A percentile compares a stretch with the other conserved stretches of the same genome.
phyloP scores from a whole-genome alignment of 2,797 vertebrate species.

The Odontamblyopus lacepedii region DNA sequence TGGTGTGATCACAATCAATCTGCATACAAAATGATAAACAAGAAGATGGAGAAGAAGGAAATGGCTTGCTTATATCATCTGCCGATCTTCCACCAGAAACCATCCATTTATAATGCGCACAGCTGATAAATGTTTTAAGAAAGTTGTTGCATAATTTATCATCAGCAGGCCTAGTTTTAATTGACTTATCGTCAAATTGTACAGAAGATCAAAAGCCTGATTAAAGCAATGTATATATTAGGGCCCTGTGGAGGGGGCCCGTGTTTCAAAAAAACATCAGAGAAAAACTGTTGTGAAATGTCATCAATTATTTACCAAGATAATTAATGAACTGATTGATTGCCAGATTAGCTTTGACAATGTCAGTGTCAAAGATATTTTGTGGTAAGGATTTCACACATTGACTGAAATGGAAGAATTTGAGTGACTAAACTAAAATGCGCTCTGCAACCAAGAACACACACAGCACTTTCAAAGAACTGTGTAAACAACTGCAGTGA shows the following conservation, averaged over 20 bases:
- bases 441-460: background rate
- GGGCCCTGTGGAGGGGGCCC: slow-evolving; percentile 59
- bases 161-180: slow-evolving; percentile 81
- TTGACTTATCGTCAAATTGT: slow-evolving; percentile 82
- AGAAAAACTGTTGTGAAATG: slow-evolving; percentile 69
- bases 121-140: slow-evolving; percentile 87
- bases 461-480: background rate
- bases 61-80: slow-evolving; percentile 77
- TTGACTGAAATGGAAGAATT: slow-evolving; percentile 5
- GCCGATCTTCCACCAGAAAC: slow-evolving; percentile 76
- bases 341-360: slow-evolving; percentile 71
- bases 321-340: slow-evolving; percentile 80
- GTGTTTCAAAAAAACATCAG: slow-evolving; percentile 75
- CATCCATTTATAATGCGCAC: slow-evolving; percentile 84
- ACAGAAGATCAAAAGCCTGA: slow-evolving; percentile 80
- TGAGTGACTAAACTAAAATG: background rate
- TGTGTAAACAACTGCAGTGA: background rate
- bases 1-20: slow-evolving; percentile 67
- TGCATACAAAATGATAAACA: slow-evolving; percentile 75
- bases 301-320: slow-evolving; percentile 77
- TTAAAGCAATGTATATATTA: slow-evolving; percentile 82
- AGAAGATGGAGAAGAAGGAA: slow-evolving; percentile 66
- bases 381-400: slow-evolving; percentile 29
- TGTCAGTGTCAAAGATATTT: slow-evolving; percentile 61
- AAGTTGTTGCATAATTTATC: slow-evolving; percentile 84